Evolutionary conservation across 2,797 vertebrate species (phyloP).

Genomic region (Hybognathus amarus): DNA sequence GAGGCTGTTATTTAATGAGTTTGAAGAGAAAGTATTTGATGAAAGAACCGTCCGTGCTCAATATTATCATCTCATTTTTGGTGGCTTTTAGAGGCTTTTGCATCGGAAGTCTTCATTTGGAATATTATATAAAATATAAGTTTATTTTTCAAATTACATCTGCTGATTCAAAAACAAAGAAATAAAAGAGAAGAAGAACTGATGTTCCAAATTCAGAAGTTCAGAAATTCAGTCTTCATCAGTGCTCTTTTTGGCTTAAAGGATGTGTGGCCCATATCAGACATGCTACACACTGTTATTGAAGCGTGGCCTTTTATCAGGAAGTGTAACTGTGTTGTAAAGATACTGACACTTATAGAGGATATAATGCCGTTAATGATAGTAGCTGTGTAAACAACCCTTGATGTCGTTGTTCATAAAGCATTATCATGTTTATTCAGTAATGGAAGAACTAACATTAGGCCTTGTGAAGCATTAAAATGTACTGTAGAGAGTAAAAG

Average conservation of each 20-base stretch:
- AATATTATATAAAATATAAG: not conserved
- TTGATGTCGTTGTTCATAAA: conserved; percentile 16
- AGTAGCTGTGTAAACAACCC: not conserved
- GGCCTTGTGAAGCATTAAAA: not conserved
- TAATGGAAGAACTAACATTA: not conserved
- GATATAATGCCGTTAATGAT: not conserved
- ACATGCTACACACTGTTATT: conserved; percentile 7
- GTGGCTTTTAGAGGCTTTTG: too few relatives aligned
- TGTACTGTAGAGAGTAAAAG: not conserved
- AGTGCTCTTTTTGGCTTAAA: conserved; percentile 18
- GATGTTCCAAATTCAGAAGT: not conserved
- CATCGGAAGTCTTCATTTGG: not conserved
- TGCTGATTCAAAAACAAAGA: not conserved
- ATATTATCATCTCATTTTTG: too few relatives aligned
- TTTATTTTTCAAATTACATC: not conserved
- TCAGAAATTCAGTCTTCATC: conserved; percentile 35
- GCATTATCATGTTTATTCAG: conserved; percentile 8
- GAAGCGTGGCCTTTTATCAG: conserved; percentile 19
- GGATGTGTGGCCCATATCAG: conserved; percentile 49
- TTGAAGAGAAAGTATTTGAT: too few relatives aligned
- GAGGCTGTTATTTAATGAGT: too few relatives aligned
- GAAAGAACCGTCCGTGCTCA: too few relatives aligned
- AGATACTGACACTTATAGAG: conserved; percentile 31
- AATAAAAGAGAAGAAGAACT: not conserved
- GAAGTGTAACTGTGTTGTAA: conserved; percentile 30